Percentiles rank a stretch among this genome's conserved stretches.
Evolutionary conservation across 1,140 invertebrate species (phyloP).

Genomic region (Subanguina moxae): DNA sequence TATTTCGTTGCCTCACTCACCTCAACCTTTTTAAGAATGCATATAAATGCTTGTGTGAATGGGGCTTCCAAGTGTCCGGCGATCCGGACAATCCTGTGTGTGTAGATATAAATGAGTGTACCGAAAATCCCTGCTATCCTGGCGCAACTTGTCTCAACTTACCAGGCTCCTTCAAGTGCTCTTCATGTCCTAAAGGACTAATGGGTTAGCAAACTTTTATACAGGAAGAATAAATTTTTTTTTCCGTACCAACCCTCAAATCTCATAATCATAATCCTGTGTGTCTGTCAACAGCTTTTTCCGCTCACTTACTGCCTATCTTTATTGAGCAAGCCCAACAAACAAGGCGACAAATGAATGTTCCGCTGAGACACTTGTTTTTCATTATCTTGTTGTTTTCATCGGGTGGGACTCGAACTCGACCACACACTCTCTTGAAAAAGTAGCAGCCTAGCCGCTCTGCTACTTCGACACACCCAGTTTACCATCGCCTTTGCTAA

Average conservation of each 20-base stretch:
- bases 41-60: conserved; percentile 56
- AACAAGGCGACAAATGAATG: not conserved
- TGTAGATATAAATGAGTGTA: conserved; percentile 53
- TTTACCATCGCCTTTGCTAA: no score
- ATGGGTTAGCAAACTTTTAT: conserved; percentile 31
- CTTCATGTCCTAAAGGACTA: conserved; percentile 43
- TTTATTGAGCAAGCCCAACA: not conserved
- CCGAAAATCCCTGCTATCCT: conserved; percentile 50
- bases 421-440: not conserved
- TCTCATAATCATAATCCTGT: conserved; percentile 32
- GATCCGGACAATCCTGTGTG: conserved; percentile 54
- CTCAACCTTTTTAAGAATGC: not conserved
- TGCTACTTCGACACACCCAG: not conserved
- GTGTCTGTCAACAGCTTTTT: conserved; percentile 14
- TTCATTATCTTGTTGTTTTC: conserved; percentile 22
- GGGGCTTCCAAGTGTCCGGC: conserved; percentile 38
- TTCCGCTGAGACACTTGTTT: conserved; percentile 7
- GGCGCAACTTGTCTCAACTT: conserved; percentile 51
- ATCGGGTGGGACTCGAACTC: conserved; percentile 13
- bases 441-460: not conserved
- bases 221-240: not conserved
- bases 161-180: conserved; percentile 51
- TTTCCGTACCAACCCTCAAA: conserved; percentile 8
- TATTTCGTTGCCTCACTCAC: no score
- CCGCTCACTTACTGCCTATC: conserved; percentile 8